Evolutionary conservation across 2,797 vertebrate species (phyloP), one percentile per base, ranked within the genome.

Genomic region (Sus cebifrons): DNA sequence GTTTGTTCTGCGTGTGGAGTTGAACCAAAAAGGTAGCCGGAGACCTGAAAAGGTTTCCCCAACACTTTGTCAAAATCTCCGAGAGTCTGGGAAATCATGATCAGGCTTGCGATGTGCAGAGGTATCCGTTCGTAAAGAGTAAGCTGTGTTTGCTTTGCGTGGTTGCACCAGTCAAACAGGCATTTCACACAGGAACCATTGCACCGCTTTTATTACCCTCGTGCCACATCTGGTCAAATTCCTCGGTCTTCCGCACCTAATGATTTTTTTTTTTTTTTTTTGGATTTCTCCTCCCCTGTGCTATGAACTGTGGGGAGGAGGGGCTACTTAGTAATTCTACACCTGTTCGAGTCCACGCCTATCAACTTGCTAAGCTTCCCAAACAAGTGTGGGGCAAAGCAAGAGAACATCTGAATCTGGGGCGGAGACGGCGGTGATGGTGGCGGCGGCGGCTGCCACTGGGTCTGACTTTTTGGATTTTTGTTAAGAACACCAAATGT

Each of bases 241-340:
- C 95, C 91, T 86, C 58, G 36, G 92, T 91, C 95, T 86, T 91
- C 95, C 77, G 78, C 9, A 65, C 92, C 0, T 5, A 96, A 91
- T 95, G 89, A 91, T 96, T 98, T 79, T 36, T 36, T 36, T 36
- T 36, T 36, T 32, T 36, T 36, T 36, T 36, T 36, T 84, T 84
- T 21, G 3, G 21, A 86, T 93, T 96, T 97, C 96, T 98, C 97
- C 98, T 98, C 96, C 97, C 58, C 92, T 40, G 52, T 17, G 89
- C 97, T 93, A 73, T 96, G 96, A 97, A 73, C 98, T 98, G 98
- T 89, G 98, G 98, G 98, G 98, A 98, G 99, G 99, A 99, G 99
- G 99, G 98, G 98, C 98, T 21, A 85, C 97, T 98, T 97, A 97
- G 99, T 99, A 99, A 99, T 99, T 98, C 98, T 99, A 99, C 99